Base-by-base conservation (phyloP, 2,797 vertebrate genomes). In the Eulemur albifrons region DNA sequence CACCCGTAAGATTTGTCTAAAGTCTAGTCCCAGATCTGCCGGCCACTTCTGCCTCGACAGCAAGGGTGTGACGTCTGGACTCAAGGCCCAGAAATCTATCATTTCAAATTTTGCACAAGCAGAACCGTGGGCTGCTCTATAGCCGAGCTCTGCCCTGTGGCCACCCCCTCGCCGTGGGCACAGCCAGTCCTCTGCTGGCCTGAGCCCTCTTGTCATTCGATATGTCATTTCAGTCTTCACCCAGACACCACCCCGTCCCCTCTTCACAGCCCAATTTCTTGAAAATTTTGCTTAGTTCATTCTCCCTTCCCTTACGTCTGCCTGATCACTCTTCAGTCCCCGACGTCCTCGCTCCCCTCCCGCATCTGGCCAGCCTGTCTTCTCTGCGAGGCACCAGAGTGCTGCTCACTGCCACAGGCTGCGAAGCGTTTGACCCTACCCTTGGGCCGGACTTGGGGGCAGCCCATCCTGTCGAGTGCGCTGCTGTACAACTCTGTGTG, bases 401-500 rank as follows among this genome's bases (percentile, higher is more conserved):
- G 27, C 48, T 40, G 7, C 25, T 50, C 32, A 2, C 54, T 81
- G 61, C 27, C 30, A 25, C 25, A 43, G 32, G 30, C 5, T 5
- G 12, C 9, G 32, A 15, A 0, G n/a, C 1, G 2, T 30, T 48
- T 70, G 2, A 17, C 4, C 35, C 27, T 63, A 35, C 2, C 35
- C 45, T 59, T 45, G 27, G 80, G 18, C 30, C 9, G 1, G 43
- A 15, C 30, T 32, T 79, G 38, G 25, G 32, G 52, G 11, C 3
- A 40, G 1, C 7, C 8, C 30, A 25, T 43, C 32, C 72, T 23
- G 30, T 40, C 3, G 1, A 65, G 32, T 27, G 13, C 12, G 57
- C 43, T 40, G 35, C 81, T 87, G 86, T 63, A 52, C 88, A 93
- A 43, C 70, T 92, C 87, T 79, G n/a, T 80, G 9, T 65, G 80